A percentile compares a stretch with the other conserved stretches of the same genome.
phyloP scores from a whole-genome alignment of 2,797 vertebrate species.

The Pseudochromis fuscus region DNA sequence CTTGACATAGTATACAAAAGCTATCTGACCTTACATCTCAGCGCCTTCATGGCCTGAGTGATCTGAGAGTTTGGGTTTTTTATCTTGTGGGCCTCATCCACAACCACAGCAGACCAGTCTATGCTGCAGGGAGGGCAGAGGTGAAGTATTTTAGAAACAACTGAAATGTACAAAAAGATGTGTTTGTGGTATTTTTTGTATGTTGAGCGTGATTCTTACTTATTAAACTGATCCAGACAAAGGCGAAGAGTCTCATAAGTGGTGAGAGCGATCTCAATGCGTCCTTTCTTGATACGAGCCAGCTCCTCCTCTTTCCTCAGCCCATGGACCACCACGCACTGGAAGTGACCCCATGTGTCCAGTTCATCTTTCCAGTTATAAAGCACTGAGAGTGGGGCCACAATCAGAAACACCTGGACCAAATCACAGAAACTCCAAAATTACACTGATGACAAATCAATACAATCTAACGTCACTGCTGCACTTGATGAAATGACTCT shows the following conservation, averaged over 20 bases:
- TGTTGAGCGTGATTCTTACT: conserved; percentile 76
- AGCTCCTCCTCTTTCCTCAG: conserved; percentile 91
- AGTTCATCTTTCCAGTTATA: conserved; percentile 98
- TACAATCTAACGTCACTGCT: not conserved
- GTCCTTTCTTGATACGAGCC: conserved; percentile 89
- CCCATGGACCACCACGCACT: conserved; percentile 90
- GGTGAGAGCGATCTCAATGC: conserved; percentile 92
- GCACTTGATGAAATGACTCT: not conserved
- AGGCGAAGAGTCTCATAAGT: conserved; percentile 94
- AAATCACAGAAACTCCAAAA: conserved; percentile 29
- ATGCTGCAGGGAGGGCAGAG: conserved; percentile 79
- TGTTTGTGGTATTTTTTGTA: not conserved
- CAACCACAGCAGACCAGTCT: conserved; percentile 93
- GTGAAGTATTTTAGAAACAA: not conserved
- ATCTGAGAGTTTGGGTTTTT: conserved; percentile 95
- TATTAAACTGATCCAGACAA: conserved; percentile 92
- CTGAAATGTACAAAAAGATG: not conserved
- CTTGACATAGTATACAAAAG: conserved; percentile 24
- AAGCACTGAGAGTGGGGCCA: conserved; percentile 94
- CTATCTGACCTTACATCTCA: conserved; percentile 88
- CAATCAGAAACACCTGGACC: conserved; percentile 92
- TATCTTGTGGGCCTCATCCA: conserved; percentile 96
- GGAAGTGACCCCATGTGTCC: conserved; percentile 96
- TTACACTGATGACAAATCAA: conserved; percentile 22
- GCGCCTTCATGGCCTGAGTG: conserved; percentile 92